These are phyloP conservation scores for Desmodus rotundus DNA, from an alignment of 2,113 vertebrate species.

Conservation along the genomic window DNA sequence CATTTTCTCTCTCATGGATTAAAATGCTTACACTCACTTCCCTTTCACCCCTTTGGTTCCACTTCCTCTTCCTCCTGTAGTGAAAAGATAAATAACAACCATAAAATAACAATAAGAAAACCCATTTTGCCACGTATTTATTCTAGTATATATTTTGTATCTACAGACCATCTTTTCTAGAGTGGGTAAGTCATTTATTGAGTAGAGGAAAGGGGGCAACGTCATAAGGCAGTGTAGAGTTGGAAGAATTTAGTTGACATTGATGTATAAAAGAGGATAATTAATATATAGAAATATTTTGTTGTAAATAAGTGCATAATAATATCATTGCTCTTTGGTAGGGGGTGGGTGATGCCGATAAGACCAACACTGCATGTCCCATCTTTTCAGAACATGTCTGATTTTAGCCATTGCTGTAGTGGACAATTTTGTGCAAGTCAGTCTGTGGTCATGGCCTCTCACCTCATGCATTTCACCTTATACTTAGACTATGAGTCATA, in stretches of 20 bases:
- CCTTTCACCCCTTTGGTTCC: too few species aligned
- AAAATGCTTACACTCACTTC: too few species aligned
- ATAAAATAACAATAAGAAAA: too few species aligned
- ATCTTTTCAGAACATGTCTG: neutral
- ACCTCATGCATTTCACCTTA: too few species aligned
- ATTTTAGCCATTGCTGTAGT: neutral
- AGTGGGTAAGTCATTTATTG: neutral
- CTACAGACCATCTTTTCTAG: neutral
- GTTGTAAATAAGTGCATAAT: neutral
- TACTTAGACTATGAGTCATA: neutral
- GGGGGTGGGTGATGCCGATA: too few species aligned
- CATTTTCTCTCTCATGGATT: too few species aligned
- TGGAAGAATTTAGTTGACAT: neutral
- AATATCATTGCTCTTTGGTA: neutral
- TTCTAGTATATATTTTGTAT: neutral
- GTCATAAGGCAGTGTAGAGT: neutral
- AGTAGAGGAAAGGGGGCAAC: neutral
- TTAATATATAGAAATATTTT: neutral
- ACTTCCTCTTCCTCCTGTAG: too few species aligned
- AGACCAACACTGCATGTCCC: neutral
- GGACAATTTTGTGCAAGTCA: neutral
- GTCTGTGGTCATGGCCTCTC: neutral
- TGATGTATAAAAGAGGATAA: neutral
- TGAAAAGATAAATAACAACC: too few species aligned
- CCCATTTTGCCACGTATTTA: too few species aligned